Conservation (phyloP, 2,888 invertebrate genomes). For the Hemithea aestivaria region DNA sequence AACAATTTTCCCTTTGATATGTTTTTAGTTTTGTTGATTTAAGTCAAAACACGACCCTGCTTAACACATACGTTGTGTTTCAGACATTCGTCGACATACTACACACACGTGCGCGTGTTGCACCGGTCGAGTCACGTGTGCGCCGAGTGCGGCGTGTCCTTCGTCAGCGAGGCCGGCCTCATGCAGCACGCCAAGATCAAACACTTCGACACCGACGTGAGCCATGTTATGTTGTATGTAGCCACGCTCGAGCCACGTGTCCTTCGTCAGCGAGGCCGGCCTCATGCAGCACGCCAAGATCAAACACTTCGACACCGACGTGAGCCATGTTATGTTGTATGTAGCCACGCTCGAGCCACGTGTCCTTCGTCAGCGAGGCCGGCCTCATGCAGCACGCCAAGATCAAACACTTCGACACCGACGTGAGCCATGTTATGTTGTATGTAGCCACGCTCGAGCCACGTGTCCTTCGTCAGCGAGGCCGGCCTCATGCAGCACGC, state of each 20-base stretch:
- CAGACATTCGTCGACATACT: constrained; percentile 48
- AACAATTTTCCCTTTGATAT: not conserved
- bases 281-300: constrained; percentile 45
- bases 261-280: constrained; percentile 54
- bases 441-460: constrained; percentile 49
- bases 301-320: constrained; percentile 22
- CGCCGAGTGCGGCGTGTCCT: constrained; percentile 53
- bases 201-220: constrained; percentile 16
- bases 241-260: constrained; percentile 50
- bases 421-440: too few species aligned
- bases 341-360: constrained; percentile 49
- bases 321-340: too few species aligned
- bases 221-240: too few species aligned
- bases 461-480: constrained; percentile 52
- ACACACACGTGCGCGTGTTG: constrained; percentile 53
- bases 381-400: constrained; percentile 50
- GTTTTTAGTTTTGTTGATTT: too few species aligned
- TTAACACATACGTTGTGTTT: too few species aligned
- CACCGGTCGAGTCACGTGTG: constrained; percentile 55
- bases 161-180: constrained; percentile 52
- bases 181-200: constrained; percentile 42
- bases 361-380: constrained; percentile 52
- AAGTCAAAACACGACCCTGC: too few species aligned
- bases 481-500: constrained; percentile 50
- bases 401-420: constrained; percentile 24